phyloP scores from a whole-genome alignment of 1,140 invertebrate species.

The Eriocheir sinensis region DNA sequence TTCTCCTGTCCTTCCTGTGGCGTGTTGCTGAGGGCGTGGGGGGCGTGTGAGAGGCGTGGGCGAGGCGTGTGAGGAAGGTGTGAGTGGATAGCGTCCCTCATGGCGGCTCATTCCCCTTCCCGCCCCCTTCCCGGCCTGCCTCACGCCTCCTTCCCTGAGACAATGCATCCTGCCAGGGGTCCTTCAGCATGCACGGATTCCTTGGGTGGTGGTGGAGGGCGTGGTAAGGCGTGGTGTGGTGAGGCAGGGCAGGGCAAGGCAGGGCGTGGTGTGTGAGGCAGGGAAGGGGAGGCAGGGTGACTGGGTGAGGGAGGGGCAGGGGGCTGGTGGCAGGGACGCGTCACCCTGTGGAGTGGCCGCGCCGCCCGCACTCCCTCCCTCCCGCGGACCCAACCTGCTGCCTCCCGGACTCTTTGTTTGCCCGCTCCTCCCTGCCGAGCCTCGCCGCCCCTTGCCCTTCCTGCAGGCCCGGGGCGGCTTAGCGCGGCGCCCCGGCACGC shows the following conservation, averaged over 20 bases:
- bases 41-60: background rate
- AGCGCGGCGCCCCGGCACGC: background rate
- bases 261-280: background rate
- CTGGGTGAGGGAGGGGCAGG: background rate
- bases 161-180: too few species aligned
- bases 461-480: background rate
- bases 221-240: background rate
- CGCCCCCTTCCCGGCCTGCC: background rate
- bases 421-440: slow-evolving; percentile 16
- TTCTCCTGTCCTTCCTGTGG: background rate
- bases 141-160: background rate
- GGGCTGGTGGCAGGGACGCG: background rate
- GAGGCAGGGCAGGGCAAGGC: background rate
- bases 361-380: background rate
- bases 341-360: slow-evolving; percentile 18
- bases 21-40: background rate
- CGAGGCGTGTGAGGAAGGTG: background rate
- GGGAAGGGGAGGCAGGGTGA: background rate
- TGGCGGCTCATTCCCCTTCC: background rate
- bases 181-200: too few species aligned
- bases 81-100: background rate
- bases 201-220: too few species aligned
- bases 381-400: slow-evolving; percentile 1
- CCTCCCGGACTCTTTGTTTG: background rate
- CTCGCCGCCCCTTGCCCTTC: background rate